These are phyloP conservation scores for Eonycteris spelaea DNA, from an alignment of 2,113 vertebrate species.

Conservation along the genomic window DNA sequence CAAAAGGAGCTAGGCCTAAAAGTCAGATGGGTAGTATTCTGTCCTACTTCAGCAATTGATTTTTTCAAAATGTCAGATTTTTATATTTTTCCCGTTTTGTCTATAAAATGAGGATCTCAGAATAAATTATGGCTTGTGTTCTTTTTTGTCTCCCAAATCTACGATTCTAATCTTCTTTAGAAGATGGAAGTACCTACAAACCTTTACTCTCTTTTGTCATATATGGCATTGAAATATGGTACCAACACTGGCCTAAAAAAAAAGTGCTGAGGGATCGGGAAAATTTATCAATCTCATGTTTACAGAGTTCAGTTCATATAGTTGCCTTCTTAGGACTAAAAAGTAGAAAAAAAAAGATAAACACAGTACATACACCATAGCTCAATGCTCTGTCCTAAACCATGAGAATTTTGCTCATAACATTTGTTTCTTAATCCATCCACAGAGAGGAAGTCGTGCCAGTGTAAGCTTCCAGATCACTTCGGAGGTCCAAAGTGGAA, in stretches of 20 bases:
- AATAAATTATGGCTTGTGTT: not conserved
- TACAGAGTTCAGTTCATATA: not conserved
- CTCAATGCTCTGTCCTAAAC: conserved; percentile 1
- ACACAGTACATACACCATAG: not conserved
- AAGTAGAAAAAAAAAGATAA: not conserved
- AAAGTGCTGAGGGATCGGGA: not conserved
- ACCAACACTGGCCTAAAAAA: not conserved
- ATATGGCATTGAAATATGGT: not conserved
- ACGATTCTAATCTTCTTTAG: not conserved
- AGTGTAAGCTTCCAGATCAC: conserved; percentile 62
- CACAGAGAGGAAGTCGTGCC: conserved; percentile 8
- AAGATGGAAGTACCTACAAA: not conserved
- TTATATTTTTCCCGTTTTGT: not conserved
- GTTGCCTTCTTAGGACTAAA: not conserved
- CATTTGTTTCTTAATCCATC: conserved; percentile 4
- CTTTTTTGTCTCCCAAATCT: not conserved
- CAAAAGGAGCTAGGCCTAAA: not conserved
- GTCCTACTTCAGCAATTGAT: not conserved
- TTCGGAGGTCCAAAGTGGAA: conserved; percentile 59
- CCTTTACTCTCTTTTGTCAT: not conserved
- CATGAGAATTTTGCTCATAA: not conserved
- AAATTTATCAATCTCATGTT: not conserved
- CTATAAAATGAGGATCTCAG: not conserved
- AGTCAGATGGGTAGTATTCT: not conserved
- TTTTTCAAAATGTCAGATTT: not conserved